Conservation (phyloP, 2,113 vertebrate genomes). For the Pomatostomus ruficeps region DNA sequence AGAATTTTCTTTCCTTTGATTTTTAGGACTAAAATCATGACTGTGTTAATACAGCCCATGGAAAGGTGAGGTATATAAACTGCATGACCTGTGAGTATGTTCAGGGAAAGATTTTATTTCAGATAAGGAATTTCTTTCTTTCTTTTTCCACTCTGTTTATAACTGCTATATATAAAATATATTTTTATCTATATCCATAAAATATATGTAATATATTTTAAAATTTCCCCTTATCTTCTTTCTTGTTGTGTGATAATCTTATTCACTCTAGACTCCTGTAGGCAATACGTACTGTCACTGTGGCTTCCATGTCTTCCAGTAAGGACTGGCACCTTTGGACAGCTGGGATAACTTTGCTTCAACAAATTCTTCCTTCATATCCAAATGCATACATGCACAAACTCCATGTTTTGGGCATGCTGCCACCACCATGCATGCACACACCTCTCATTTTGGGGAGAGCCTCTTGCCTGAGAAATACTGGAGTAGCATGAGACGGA, state of each 20-base stretch:
- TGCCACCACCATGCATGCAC: no score
- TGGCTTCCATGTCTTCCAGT: neutral
- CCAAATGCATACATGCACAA: accelerated
- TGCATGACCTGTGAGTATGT: neutral
- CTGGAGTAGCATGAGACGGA: neutral
- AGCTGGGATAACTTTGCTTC: neutral
- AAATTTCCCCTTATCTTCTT: neutral
- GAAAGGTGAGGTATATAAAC: neutral
- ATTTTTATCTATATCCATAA: neutral
- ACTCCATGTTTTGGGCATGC: neutral
- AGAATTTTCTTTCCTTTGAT: neutral
- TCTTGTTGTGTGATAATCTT: neutral
- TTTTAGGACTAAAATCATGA: neutral
- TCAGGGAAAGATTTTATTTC: neutral
- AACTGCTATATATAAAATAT: neutral
- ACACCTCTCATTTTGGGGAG: neutral
- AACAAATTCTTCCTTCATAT: neutral
- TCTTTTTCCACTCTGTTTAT: neutral
- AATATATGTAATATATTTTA: neutral
- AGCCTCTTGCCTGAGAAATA: neutral
- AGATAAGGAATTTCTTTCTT: neutral
- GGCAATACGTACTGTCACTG: neutral
- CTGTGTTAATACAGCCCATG: neutral
- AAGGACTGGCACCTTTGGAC: neutral
- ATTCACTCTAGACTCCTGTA: neutral